These are phyloP conservation scores for Ceyx margarethae DNA, from an alignment of 2,113 vertebrate genomes.

Conservation along the genomic window DNA sequence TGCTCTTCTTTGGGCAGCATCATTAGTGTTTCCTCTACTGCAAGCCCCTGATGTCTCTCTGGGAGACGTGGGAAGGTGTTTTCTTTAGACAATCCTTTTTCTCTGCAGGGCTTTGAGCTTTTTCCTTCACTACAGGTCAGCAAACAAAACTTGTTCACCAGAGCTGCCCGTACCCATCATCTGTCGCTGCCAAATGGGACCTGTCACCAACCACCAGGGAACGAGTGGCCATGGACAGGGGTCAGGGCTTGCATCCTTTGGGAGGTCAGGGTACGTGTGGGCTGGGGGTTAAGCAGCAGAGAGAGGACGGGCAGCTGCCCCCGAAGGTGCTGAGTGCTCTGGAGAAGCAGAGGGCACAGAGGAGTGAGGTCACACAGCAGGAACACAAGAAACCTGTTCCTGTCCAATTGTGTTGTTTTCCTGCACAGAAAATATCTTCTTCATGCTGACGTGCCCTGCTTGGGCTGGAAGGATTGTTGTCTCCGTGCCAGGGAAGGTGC, in stretches of 20 bases:
- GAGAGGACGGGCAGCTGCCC: not conserved
- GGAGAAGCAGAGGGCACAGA: not conserved
- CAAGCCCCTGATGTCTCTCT: not conserved
- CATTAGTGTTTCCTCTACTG: not conserved
- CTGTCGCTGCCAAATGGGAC: not conserved
- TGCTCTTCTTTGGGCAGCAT: not conserved
- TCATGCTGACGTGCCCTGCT: not conserved
- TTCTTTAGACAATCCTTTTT: constrained; percentile 21
- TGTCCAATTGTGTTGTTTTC: constrained; percentile 17
- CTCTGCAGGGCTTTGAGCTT: constrained; percentile 23
- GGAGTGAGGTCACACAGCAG: not conserved
- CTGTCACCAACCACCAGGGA: rapidly evolving
- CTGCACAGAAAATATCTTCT: not conserved
- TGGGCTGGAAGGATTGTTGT: not conserved
- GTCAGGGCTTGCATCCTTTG: not conserved
- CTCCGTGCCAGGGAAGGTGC: not conserved
- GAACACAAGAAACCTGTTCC: not conserved
- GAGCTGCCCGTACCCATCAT: not conserved
- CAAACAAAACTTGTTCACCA: not conserved
- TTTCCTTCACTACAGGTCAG: not conserved
- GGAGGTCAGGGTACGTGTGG: rapidly evolving
- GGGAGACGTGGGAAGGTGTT: not conserved
- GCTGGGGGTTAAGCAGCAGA: not conserved
- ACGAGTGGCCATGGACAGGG: not conserved
- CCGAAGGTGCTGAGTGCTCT: not conserved